phyloP scores from a whole-genome alignment of 2,797 vertebrate genomes.

The Acanthopagrus latus region DNA sequence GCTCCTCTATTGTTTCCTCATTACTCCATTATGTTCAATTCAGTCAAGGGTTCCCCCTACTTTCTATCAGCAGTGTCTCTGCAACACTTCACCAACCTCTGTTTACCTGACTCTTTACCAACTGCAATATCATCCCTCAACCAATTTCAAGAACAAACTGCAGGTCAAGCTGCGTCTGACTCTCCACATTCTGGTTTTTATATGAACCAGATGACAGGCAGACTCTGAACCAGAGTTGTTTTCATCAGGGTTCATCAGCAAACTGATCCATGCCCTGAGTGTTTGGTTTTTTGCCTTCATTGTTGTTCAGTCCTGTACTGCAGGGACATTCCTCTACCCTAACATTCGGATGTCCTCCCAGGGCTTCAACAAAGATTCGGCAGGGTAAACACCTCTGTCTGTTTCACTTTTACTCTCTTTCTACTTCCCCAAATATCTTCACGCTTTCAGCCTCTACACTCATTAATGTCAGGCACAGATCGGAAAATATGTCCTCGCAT shows the following conservation, averaged over 20 bases:
- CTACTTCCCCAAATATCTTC: conserved; percentile 2
- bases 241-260: background rate
- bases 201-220: background rate
- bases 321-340: conserved; percentile 23
- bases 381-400: conserved; percentile 10
- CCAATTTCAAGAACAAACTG: conserved; percentile 38
- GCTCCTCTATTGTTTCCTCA: conserved; percentile 51
- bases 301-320: background rate
- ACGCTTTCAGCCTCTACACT: conserved; percentile 23
- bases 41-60: conserved; percentile 31
- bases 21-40: conserved; percentile 60
- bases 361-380: background rate
- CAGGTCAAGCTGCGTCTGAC: conserved; percentile 1
- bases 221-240: conserved; percentile 1
- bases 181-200: conserved; percentile 10
- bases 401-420: conserved; percentile 12
- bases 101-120: conserved; percentile 30
- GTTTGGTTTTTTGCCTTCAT: conserved; percentile 11
- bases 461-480: conserved; percentile 54
- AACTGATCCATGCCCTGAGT: background rate
- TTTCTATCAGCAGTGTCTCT: conserved; percentile 45
- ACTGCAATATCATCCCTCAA: conserved; percentile 15
- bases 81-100: conserved; percentile 34
- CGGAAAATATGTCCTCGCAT: conserved; percentile 30
- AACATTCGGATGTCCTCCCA: background rate